Evolutionary conservation across 2,797 vertebrate species (phyloP), one percentile per base, ranked within the genome.

Genomic region (Presbytis comata): DNA sequence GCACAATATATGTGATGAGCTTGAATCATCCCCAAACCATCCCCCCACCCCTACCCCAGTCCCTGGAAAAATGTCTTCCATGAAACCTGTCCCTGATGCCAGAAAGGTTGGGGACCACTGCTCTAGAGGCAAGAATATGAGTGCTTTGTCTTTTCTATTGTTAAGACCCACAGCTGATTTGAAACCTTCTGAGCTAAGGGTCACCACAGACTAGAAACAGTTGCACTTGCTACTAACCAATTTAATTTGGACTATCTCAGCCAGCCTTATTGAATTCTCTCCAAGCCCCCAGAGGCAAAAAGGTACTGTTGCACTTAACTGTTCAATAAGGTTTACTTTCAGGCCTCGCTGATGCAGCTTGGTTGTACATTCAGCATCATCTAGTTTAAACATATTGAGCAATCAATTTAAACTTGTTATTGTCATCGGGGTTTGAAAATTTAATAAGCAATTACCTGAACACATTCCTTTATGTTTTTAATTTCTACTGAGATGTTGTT

Each of bases 351-450:
- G 70, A 16, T 95, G 67, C 85, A 50, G 64, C 74, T 87, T 94
- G 91, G 75, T 86, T 96, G 36, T 13, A 4, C 86, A 61, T 97
- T 96, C 85, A 82, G 90, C 96, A 97, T 93, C 74, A 96, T 98
- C 92, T 98, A 95, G 97, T 98, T 98, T 94, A 98, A 98, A 98
- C 30, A 22, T 95, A 98, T 96, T 98, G 97, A 98, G 96, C 96
- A 98, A 99, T 99, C 97, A 98, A 97, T 99, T 99, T 99, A 97
- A 98, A 98, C 97, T 98, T 98, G 98, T 98, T 99, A 98, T 98
- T 98, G 98, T 99, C 98, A 98, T 93, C 95, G 92, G 90, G 87
- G 82, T 96, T 98, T 98, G 98, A 98, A 99, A 99, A 98, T 98
- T 98, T 98, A 99, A 99, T 98, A 98, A 98, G 98, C 98, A 98